These are phyloP conservation scores for Kryptolebias marmoratus DNA, from an alignment of 2,113 vertebrate genomes.

Conservation along the genomic window DNA sequence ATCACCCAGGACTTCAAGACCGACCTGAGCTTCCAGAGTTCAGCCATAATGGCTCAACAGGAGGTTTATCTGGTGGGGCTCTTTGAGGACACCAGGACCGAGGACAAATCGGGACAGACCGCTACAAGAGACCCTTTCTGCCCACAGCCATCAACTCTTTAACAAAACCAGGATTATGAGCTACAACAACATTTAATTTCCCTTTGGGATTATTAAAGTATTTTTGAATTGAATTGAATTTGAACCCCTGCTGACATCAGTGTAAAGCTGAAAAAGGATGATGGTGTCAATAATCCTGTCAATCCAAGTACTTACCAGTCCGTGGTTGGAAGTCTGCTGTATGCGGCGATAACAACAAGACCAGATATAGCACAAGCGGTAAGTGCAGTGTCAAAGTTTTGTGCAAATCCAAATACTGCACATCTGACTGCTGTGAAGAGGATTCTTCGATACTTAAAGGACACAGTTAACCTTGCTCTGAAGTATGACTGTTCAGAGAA, in stretches of 20 bases:
- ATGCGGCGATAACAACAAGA: background rate
- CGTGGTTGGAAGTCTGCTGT: background rate
- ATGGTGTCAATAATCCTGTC: conserved; percentile 20
- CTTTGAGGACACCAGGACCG: too few relatives aligned
- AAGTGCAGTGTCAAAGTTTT: background rate
- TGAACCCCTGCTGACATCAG: conserved; percentile 12
- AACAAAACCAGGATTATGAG: too few relatives aligned
- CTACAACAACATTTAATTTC: too few relatives aligned
- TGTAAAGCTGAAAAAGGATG: background rate
- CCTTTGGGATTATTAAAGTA: too few relatives aligned
- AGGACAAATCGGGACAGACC: too few relatives aligned
- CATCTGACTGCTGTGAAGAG: conserved; percentile 23
- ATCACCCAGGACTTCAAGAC: too few relatives aligned
- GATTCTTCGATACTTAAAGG: conserved; percentile 25
- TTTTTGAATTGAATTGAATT: too few relatives aligned
- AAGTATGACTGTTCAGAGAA: background rate
- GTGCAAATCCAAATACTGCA: conserved; percentile 1
- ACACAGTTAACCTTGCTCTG: background rate
- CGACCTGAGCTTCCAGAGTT: too few relatives aligned
- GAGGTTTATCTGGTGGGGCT: too few relatives aligned
- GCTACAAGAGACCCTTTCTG: too few relatives aligned
- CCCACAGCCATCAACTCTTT: too few relatives aligned
- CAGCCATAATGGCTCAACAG: too few relatives aligned
- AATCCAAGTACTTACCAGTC: conserved; percentile 15
- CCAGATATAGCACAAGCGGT: background rate